Percentiles rank a stretch among this genome's conserved stretches.
Evolutionary conservation across 2,888 invertebrate species (phyloP).

Genomic region (Oscheius sp.): DNA sequence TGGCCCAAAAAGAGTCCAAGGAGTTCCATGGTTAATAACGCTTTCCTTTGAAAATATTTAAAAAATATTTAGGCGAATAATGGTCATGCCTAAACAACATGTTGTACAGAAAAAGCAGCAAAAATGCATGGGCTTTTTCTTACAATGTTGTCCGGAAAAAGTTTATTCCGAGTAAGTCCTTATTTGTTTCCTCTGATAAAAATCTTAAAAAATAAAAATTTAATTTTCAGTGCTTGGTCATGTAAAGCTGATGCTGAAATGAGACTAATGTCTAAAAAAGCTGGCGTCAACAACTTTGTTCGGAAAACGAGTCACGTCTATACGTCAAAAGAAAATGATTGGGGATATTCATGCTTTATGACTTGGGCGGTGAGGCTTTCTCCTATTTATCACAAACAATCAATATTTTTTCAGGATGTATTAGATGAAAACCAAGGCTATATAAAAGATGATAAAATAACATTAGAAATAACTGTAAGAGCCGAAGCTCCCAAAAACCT

Average conservation of each 20-base stretch:
- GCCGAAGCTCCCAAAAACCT: slow-evolving; percentile 76
- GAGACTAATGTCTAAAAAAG: slow-evolving; percentile 85
- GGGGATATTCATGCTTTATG: slow-evolving; percentile 98
- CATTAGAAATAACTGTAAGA: slow-evolving; percentile 79
- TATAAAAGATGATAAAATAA: slow-evolving; percentile 86
- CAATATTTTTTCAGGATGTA: slow-evolving; percentile 78
- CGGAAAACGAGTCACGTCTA: slow-evolving; percentile 87
- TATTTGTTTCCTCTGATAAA: neutral
- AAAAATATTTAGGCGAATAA: slow-evolving; percentile 64
- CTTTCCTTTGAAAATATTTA: neutral
- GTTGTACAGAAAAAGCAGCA: slow-evolving; percentile 70
- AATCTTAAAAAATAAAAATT: neutral
- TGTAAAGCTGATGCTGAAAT: slow-evolving; percentile 95
- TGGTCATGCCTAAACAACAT: slow-evolving; percentile 71
- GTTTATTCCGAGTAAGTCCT: slow-evolving; percentile 83
- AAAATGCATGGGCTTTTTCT: slow-evolving; percentile 75
- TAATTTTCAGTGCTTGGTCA: slow-evolving; percentile 82
- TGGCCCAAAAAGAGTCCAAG: slow-evolving; percentile 89
- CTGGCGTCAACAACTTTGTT: slow-evolving; percentile 78
- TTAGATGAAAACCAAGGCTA: slow-evolving; percentile 90
- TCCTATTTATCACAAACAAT: neutral
- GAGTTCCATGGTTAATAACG: slow-evolving; percentile 85
- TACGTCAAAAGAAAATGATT: slow-evolving; percentile 87
- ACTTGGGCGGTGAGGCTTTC: slow-evolving; percentile 78
- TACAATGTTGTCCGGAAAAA: slow-evolving; percentile 92